These are phyloP conservation scores for Anableps anableps DNA, from an alignment of 2,797 vertebrate species.

Conservation along the genomic window DNA sequence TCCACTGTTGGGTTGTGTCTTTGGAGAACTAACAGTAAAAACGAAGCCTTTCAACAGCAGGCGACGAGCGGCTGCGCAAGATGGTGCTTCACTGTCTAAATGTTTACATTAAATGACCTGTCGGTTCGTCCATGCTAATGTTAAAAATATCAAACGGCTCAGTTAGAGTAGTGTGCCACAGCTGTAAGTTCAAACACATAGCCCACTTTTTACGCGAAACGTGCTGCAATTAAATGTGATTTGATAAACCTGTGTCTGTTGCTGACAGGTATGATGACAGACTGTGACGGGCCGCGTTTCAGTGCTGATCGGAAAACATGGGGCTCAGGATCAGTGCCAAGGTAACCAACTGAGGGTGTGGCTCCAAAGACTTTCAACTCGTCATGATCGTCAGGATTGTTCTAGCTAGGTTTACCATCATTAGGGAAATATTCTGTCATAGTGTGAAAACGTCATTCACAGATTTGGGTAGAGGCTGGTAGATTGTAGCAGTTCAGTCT, in stretches of 20 bases:
- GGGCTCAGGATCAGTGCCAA: constrained; percentile 70
- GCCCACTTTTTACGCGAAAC: not conserved
- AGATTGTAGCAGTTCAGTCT: not conserved
- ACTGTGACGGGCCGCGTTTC: constrained; percentile 30
- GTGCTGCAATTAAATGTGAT: not conserved
- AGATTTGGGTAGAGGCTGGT: not conserved
- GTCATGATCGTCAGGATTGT: not conserved
- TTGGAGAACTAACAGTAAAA: not conserved
- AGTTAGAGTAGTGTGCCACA: no score
- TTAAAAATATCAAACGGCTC: not conserved
- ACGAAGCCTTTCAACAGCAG: not conserved
- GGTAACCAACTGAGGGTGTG: constrained; percentile 62
- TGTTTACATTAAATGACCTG: not conserved
- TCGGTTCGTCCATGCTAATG: not conserved
- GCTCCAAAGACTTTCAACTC: not conserved
- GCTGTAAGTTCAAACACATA: not conserved
- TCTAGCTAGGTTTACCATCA: not conserved
- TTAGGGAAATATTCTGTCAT: not conserved
- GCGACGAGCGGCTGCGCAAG: constrained; percentile 4
- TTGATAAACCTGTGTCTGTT: not conserved
- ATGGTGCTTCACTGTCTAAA: constrained; percentile 7
- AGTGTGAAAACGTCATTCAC: not conserved
- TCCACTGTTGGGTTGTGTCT: not conserved
- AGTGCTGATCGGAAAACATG: constrained; percentile 71
- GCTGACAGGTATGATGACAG: constrained; percentile 67